Evolutionary conservation across 1,140 invertebrate species (phyloP).

Genomic region (Papilio machaon): DNA sequence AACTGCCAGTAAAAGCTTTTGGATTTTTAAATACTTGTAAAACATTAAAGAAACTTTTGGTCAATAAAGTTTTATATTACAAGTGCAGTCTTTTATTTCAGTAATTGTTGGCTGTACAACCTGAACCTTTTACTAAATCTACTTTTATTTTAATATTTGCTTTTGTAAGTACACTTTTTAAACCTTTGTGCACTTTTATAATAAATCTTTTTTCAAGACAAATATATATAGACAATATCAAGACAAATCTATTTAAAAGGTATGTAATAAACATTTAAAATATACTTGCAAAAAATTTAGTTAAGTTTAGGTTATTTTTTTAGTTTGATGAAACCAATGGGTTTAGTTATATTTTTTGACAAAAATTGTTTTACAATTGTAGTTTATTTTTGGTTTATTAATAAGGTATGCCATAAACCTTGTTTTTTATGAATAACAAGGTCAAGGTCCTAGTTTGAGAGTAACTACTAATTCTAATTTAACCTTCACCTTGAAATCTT

Average conservation of each 20-base stretch:
- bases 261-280: too few species aligned
- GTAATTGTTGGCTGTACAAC: background rate
- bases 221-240: too few species aligned
- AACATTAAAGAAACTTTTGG: conserved; percentile 13
- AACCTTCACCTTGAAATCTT: background rate
- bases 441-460: background rate
- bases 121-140: background rate
- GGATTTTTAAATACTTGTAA: conserved; percentile 26
- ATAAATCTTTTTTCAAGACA: too few species aligned
- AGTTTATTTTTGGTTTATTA: too few species aligned
- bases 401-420: too few species aligned
- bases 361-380: too few species aligned
- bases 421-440: too few species aligned
- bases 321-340: too few species aligned
- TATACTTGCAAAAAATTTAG: too few species aligned
- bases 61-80: conserved; percentile 18
- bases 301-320: too few species aligned
- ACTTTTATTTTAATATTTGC: background rate
- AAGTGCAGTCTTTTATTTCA: background rate
- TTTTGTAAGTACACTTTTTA: background rate
- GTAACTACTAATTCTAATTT: background rate
- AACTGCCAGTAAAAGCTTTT: conserved; percentile 19
- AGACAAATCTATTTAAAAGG: too few species aligned
- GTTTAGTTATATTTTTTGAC: too few species aligned
- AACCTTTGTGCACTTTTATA: background rate